Percentiles rank a stretch among this genome's conserved stretches.
phyloP scores from a whole-genome alignment of 2,888 invertebrate species.

The Calameuta idolon region DNA sequence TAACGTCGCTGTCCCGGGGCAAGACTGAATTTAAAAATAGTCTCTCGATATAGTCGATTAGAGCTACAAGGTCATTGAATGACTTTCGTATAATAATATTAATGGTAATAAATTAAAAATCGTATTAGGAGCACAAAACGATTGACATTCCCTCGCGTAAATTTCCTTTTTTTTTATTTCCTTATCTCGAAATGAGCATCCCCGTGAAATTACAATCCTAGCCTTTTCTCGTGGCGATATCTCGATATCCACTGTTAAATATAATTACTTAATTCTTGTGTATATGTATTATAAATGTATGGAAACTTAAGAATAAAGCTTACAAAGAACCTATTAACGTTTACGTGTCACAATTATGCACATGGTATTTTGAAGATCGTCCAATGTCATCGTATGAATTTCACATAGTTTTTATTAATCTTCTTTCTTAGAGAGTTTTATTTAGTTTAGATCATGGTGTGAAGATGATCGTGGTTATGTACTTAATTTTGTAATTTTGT shows the following conservation, averaged over 20 bases:
- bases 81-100: background rate
- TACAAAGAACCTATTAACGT: constrained; percentile 38
- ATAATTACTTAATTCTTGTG: constrained; percentile 40
- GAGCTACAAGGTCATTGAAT: background rate
- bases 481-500: background rate
- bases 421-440: background rate
- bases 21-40: background rate
- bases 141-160: constrained; percentile 17
- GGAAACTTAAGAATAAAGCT: constrained; percentile 52
- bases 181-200: constrained; percentile 30
- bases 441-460: background rate
- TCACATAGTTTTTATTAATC: background rate
- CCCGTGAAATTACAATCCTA: constrained; percentile 45
- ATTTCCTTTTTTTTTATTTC: constrained; percentile 33
- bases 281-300: constrained; percentile 55
- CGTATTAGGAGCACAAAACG: background rate
- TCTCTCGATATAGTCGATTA: background rate
- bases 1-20: background rate
- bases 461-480: background rate
- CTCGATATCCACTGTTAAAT: constrained; percentile 34
- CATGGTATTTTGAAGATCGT: background rate
- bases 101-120: background rate
- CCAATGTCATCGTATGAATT: background rate
- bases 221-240: constrained; percentile 37
- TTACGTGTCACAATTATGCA: background rate